Conservation (phyloP, 2,888 invertebrate species). For the Sicus ferrugineus region DNA sequence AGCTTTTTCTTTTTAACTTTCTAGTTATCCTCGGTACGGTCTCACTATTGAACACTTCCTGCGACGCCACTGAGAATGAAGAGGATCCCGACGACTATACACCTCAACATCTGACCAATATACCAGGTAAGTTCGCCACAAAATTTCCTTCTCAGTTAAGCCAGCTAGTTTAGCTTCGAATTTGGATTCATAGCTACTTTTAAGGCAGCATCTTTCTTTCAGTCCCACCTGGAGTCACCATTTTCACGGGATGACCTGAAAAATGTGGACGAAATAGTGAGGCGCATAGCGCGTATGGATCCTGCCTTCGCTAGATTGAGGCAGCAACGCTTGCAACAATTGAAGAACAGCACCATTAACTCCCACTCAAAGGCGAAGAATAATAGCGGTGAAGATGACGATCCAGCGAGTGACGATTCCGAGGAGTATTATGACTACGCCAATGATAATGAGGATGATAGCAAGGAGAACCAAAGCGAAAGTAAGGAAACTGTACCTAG, state of each 20-base stretch:
- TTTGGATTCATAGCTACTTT: slow-evolving; percentile 57
- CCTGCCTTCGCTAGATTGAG: slow-evolving; percentile 12
- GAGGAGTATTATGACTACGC: slow-evolving; percentile 57
- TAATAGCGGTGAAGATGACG: slow-evolving; percentile 31
- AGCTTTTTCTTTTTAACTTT: background rate
- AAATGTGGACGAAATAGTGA: slow-evolving; percentile 24
- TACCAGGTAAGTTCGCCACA: slow-evolving; percentile 52
- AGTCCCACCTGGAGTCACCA: slow-evolving; percentile 55
- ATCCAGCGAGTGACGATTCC: slow-evolving; percentile 44
- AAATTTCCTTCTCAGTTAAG: background rate
- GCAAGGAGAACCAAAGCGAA: slow-evolving; percentile 39
- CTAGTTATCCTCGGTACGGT: background rate
- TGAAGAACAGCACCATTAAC: slow-evolving; percentile 3
- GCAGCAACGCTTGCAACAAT: slow-evolving; percentile 28
- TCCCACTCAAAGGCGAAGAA: slow-evolving; percentile 38
- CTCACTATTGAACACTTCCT: background rate
- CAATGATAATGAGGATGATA: slow-evolving; percentile 47
- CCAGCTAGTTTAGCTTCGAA: slow-evolving; percentile 47
- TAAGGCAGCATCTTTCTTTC: slow-evolving; percentile 65
- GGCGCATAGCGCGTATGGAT: slow-evolving; percentile 17
- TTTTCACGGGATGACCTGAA: slow-evolving; percentile 44
- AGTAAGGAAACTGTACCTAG: slow-evolving; percentile 65
- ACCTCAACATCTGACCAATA: slow-evolving; percentile 54
- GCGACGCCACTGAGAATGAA: background rate
- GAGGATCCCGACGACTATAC: slow-evolving; percentile 44